Percentiles rank a stretch among this genome's conserved stretches.
These are phyloP conservation scores for Amiota minor DNA, from an alignment of 2,888 invertebrate genomes.

Conservation along the genomic window DNA sequence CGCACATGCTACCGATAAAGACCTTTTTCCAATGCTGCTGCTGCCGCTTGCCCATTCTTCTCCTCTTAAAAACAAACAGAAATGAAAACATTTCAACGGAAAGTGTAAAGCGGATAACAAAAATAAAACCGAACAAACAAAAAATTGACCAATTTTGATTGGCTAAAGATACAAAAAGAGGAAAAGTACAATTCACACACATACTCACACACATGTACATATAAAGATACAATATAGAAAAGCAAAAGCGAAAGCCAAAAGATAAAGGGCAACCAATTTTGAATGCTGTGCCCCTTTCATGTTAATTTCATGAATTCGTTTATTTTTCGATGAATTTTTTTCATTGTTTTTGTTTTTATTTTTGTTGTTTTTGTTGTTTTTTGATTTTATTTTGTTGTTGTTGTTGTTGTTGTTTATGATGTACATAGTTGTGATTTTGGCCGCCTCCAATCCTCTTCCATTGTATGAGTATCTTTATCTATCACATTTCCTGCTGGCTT, in stretches of 20 bases:
- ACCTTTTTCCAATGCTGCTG: background rate
- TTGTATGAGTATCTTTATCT: constrained; percentile 46
- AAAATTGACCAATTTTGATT: background rate
- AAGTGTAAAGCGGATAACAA: background rate
- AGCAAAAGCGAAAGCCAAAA: background rate
- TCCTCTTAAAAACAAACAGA: too few relatives aligned
- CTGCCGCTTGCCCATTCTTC: too few relatives aligned
- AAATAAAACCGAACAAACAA: background rate
- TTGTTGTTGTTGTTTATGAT: constrained; percentile 28
- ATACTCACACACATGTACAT: background rate
- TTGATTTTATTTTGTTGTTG: constrained; percentile 51
- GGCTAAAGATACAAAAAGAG: background rate
- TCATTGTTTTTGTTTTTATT: constrained; percentile 10
- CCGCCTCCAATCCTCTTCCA: too few relatives aligned
- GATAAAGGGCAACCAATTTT: constrained; percentile 9
- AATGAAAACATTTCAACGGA: too few relatives aligned
- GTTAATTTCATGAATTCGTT: constrained; percentile 48
- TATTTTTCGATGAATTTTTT: constrained; percentile 41
- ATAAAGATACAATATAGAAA: background rate
- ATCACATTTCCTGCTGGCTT: constrained; percentile 54
- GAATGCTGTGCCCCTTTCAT: constrained; percentile 62
- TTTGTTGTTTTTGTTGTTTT: constrained; percentile 52
- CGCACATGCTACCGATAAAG: constrained; percentile 3
- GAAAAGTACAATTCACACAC: background rate
- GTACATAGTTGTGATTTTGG: constrained; percentile 33